phyloP scores from a whole-genome alignment of 2,797 vertebrate genomes.

The Odontamblyopus rebecca region DNA sequence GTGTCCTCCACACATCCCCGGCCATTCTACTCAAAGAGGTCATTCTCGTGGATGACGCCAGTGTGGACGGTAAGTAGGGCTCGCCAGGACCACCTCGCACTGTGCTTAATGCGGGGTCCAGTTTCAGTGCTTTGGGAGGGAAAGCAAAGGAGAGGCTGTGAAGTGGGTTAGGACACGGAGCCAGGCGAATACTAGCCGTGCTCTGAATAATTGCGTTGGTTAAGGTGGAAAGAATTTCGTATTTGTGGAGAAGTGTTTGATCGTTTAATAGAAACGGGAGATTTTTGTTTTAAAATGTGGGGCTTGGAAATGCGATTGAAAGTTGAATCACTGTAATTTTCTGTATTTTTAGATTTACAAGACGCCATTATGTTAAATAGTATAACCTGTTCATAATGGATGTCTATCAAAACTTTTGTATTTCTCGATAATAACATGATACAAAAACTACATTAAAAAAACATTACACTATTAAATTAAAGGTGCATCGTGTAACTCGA shows the following conservation, averaged over 20 bases:
- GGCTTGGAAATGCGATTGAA: too few relatives aligned
- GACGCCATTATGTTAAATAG: too few relatives aligned
- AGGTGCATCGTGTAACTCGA: too few relatives aligned
- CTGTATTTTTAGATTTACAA: too few relatives aligned
- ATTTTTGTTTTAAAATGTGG: not conserved
- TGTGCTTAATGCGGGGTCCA: conserved; percentile 30
- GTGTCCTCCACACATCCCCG: conserved; percentile 95
- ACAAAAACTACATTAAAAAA: too few relatives aligned
- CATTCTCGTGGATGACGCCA: conserved; percentile 98
- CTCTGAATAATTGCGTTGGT: not conserved
- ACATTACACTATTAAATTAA: too few relatives aligned
- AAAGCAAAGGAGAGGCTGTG: conserved; percentile 42
- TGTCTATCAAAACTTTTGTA: too few relatives aligned
- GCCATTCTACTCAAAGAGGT: conserved; percentile 94
- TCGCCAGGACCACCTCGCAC: conserved; percentile 41
- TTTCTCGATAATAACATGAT: too few relatives aligned
- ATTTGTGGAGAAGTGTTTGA: not conserved
- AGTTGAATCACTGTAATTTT: too few relatives aligned
- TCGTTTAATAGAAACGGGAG: not conserved
- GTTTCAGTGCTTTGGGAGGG: conserved; percentile 59
- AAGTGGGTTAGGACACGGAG: conserved; percentile 60
- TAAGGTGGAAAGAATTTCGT: not conserved
- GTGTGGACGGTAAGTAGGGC: conserved; percentile 91
- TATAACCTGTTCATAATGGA: too few relatives aligned
- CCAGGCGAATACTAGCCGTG: conserved; percentile 53